A percentile compares a stretch with the other conserved stretches of the same genome.
Evolutionary conservation across 1,140 invertebrate genomes (phyloP).

Genomic region (Ganaspis sp.): DNA sequence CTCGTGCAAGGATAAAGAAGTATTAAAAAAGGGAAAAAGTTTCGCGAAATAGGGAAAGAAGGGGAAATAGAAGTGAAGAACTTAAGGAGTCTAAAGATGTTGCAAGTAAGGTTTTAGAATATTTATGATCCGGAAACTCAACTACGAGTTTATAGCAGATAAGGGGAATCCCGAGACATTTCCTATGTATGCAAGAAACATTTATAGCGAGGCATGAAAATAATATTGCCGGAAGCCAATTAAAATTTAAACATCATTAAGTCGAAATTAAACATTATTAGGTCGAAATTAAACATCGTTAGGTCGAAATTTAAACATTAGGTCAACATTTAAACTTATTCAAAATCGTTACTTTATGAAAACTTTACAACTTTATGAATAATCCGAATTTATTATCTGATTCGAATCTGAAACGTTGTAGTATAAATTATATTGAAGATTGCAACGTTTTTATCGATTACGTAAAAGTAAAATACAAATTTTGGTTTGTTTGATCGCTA

Average conservation of each 20-base stretch:
- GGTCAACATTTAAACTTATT: too few relatives aligned
- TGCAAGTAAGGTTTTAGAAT: conserved; percentile 49
- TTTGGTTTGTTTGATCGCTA: too few relatives aligned
- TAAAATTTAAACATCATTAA: neutral
- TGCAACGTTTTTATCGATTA: too few relatives aligned
- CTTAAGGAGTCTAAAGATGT: conserved; percentile 53
- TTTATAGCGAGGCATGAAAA: conserved; percentile 5
- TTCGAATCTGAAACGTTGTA: too few relatives aligned
- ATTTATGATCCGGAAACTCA: conserved; percentile 57
- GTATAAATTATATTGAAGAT: too few relatives aligned
- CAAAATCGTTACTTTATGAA: too few relatives aligned
- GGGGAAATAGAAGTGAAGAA: conserved; percentile 40
- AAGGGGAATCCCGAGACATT: neutral
- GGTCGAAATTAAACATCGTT: too few relatives aligned
- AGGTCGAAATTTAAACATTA: neutral
- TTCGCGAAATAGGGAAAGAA: neutral
- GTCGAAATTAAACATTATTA: too few relatives aligned
- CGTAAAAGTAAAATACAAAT: too few relatives aligned
- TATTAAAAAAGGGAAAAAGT: conserved; percentile 3
- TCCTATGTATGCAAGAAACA: neutral
- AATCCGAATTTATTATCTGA: too few relatives aligned
- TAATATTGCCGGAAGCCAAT: neutral
- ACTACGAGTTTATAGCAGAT: conserved; percentile 27
- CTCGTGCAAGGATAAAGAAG: conserved; percentile 16
- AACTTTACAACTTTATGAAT: too few relatives aligned